Base-by-base conservation (phyloP, 2,888 invertebrate genomes). In the Caenorhabditis plicata region DNA sequence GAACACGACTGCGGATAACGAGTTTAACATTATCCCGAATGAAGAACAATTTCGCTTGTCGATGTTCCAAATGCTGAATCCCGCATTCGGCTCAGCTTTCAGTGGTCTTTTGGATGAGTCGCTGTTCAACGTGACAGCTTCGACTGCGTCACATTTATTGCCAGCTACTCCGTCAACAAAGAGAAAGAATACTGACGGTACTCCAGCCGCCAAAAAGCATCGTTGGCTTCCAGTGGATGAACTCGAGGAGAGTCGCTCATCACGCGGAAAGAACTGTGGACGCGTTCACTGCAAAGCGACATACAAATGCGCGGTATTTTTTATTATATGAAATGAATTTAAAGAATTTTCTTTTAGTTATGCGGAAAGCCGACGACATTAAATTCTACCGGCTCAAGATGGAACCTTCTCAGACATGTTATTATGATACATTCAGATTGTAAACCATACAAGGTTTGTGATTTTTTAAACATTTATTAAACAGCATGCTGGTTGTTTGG, bases 401-500 rank as follows among this genome's bases (percentile, higher is more conserved):
- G 68, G 68, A 68, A 68, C 39, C 57, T 68, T 31, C 52, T 68
- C 22, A 49, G 68, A 8, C 68, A 68, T 41, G 68, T 68, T 29
- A 68, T 68, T 29, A 68, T 68, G 68, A 68, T 68, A 33, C 68
- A 68, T 43, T 65, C 64, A 11, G 68, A 68, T n/a, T 57, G 60
- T 42, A 68, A 68, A 33, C 68, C 68, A 26, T 68, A 68, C 31
- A 57, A 68, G 49, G 62, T 56, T 20, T 44, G 38, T 42, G 7
- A 19, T n/a, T 41, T 40, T n/a, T 48, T 32, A 2, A 15, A 11
- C 3, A 22, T 13, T 36, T 13, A 9, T 13, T 20, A 15, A 8
- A 8, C 17, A 15, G 33, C 33, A 33, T 53, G 40, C 25, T 13
- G 4, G n/a, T 27, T 44, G 35, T 31, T 19, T 31, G 36, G 36